Evolutionary conservation across 2,113 vertebrate genomes (phyloP).

Genomic region (Apistogramma diplotaenia): DNA sequence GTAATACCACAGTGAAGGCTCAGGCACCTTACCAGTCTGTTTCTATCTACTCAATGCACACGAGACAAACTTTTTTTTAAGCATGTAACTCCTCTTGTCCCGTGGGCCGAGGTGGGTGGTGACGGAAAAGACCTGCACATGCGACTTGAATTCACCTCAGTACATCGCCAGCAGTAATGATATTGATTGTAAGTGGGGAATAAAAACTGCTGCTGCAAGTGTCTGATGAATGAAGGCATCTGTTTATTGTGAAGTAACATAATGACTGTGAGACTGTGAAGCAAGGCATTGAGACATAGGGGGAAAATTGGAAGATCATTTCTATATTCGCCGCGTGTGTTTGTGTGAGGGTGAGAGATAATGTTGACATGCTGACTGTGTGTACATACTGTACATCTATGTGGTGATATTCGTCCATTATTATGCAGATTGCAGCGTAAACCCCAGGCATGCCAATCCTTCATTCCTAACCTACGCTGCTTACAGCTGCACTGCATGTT

Average conservation of each 20-base stretch:
- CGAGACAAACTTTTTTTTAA: neutral
- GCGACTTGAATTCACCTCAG: conserved; percentile 20
- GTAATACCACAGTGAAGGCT: neutral
- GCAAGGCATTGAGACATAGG: conserved; percentile 2
- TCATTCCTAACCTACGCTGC: conserved; percentile 51
- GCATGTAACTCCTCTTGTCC: neutral
- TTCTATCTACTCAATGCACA: neutral
- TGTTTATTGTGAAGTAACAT: conserved; percentile 62
- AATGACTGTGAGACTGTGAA: conserved; percentile 35
- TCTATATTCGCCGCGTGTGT: conserved; percentile 35
- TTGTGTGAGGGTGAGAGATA: conserved; percentile 27
- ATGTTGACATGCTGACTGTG: conserved; percentile 51
- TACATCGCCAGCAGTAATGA: conserved; percentile 28
- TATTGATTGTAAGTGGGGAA: conserved; percentile 47
- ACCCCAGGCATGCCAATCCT: conserved; percentile 36
- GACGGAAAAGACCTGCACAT: conserved; percentile 5
- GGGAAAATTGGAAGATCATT: conserved; percentile 42
- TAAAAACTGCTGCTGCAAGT: conserved; percentile 46
- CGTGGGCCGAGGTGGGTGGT: neutral
- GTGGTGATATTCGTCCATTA: conserved; percentile 48
- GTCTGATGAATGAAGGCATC: conserved; percentile 67
- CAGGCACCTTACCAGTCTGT: neutral
- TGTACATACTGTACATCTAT: conserved; percentile 49
- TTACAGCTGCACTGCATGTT: conserved; percentile 54
- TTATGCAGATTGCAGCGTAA: conserved; percentile 59